Conservation (phyloP, 2,888 invertebrate species). For the Pristionchus arcanus region DNA sequence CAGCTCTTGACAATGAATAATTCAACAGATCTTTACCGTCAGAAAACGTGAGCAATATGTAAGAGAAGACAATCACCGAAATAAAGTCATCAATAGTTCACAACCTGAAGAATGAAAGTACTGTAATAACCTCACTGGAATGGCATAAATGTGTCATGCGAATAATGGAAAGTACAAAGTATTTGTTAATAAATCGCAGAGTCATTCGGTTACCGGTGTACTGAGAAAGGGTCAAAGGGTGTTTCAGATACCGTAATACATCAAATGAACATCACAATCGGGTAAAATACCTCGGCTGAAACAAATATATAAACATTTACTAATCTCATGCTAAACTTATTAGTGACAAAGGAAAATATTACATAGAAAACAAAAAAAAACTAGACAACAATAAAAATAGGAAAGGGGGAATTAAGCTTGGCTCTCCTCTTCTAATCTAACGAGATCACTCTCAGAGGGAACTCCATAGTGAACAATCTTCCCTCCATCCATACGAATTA, state of each 20-base stretch:
- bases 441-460: conserved; percentile 42
- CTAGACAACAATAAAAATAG: conserved; percentile 31
- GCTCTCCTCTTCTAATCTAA: neutral
- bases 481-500: conserved; percentile 55
- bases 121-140: neutral
- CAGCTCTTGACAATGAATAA: neutral
- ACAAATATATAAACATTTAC: neutral
- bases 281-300: conserved; percentile 15
- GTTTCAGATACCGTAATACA: conserved; percentile 30
- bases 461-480: conserved; percentile 10
- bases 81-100: conserved; percentile 38
- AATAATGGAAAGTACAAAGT: neutral
- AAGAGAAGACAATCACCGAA: conserved; percentile 5
- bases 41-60: neutral
- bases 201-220: conserved; percentile 11
- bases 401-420: neutral
- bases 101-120: conserved; percentile 36
- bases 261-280: conserved; percentile 20
- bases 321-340: conserved; percentile 22
- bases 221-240: neutral
- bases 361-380: neutral
- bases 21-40: conserved; percentile 17
- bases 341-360: neutral
- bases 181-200: neutral
- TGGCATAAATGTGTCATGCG: conserved; percentile 20